Evolutionary conservation across 2,797 vertebrate species (phyloP).

Genomic region (Rhinella marina): DNA sequence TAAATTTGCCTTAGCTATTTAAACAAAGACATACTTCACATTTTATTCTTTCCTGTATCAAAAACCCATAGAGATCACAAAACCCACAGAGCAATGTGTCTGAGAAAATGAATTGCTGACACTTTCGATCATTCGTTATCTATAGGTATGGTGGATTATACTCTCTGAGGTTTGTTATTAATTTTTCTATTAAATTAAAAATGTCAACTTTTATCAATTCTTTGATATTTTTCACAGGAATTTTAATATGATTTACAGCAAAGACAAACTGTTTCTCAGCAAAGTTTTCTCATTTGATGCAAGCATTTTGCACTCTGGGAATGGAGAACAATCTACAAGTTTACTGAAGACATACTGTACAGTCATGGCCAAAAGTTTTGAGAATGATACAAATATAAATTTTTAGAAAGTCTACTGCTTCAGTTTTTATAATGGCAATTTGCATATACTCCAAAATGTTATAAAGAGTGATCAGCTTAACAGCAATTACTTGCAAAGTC

Average conservation of each 20-base stretch:
- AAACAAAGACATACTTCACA: conserved; percentile 19
- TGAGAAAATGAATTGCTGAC: conserved; percentile 37
- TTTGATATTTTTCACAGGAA: conserved; percentile 6
- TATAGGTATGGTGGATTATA: conserved; percentile 38
- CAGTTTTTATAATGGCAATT: no score
- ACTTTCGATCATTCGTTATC: conserved; percentile 33
- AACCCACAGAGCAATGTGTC: conserved; percentile 31
- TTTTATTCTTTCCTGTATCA: conserved; percentile 29
- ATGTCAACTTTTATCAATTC: conserved; percentile 36
- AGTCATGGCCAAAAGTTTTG: no score
- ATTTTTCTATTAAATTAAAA: conserved; percentile 32
- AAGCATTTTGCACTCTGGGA: background rate
- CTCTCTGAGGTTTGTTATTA: conserved; percentile 38
- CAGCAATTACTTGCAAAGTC: no score
- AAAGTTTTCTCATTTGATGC: conserved; percentile 8
- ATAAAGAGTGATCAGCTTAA: no score
- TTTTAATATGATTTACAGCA: conserved; percentile 23
- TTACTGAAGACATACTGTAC: background rate
- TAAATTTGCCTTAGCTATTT: conserved; percentile 17
- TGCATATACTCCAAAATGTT: no score
- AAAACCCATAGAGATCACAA: conserved; percentile 28
- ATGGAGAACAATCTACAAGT: background rate
- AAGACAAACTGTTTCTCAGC: conserved; percentile 5
- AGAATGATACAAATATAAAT: no score
- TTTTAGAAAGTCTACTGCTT: no score